phyloP scores from a whole-genome alignment of 2,888 invertebrate species.

The Eupeodes luniger region DNA sequence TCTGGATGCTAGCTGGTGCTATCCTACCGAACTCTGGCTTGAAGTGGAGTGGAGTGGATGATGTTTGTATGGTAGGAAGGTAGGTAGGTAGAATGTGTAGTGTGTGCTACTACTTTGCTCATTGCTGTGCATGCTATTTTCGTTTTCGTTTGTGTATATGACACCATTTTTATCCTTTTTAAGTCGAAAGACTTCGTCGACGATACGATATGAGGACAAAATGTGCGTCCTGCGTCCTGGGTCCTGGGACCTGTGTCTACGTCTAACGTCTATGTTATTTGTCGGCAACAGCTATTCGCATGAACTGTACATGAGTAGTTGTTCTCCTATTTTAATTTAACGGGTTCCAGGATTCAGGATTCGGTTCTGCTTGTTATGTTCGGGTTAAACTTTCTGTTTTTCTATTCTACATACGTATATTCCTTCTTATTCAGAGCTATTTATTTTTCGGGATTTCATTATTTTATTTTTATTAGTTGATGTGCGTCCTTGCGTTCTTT shows the following conservation, averaged over 20 bases:
- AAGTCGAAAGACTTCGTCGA: slow-evolving; percentile 11
- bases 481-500: slow-evolving; percentile 53
- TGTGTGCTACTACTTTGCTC: too few relatives aligned
- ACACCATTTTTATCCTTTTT: slow-evolving; percentile 72
- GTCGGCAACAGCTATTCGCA: slow-evolving; percentile 15
- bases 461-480: slow-evolving; percentile 16
- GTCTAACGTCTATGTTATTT: background rate
- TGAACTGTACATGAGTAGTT: slow-evolving; percentile 2
- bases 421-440: slow-evolving; percentile 44
- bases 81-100: background rate
- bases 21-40: background rate
- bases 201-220: too few relatives aligned
- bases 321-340: slow-evolving; percentile 62
- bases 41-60: background rate
- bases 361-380: slow-evolving; percentile 29
- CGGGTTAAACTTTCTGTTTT: background rate
- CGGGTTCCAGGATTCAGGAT: background rate
- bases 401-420: background rate
- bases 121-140: slow-evolving; percentile 59
- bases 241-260: background rate
- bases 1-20: background rate
- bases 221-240: slow-evolving; percentile 1
- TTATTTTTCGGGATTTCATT: slow-evolving; percentile 58
- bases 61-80: slow-evolving; percentile 2
- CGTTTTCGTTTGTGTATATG: slow-evolving; percentile 61